Percentiles rank a stretch among this genome's conserved stretches.
These are phyloP conservation scores for Hemicordylus capensis DNA, from an alignment of 2,113 vertebrate species.

Conservation along the genomic window DNA sequence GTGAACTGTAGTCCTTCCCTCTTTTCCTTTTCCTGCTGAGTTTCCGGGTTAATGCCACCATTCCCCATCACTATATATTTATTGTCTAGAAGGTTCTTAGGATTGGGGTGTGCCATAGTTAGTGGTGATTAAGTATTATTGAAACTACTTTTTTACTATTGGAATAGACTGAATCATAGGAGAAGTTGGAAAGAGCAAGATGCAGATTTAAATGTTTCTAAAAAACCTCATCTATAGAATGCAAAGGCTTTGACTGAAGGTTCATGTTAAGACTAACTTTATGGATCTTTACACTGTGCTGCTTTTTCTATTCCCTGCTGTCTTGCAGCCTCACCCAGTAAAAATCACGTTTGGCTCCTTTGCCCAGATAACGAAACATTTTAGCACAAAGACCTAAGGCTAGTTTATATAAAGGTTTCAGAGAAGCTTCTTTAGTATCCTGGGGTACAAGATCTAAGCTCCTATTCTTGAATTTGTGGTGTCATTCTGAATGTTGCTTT, in stretches of 20 bases:
- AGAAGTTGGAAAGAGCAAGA: not conserved
- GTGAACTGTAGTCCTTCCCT: too few relatives aligned
- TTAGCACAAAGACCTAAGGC: not conserved
- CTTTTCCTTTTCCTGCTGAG: not conserved
- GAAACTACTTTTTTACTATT: not conserved
- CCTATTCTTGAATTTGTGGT: not conserved
- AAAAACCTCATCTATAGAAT: not conserved
- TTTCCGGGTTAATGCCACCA: not conserved
- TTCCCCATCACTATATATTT: not conserved
- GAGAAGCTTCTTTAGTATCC: constrained; percentile 31
- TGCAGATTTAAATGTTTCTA: not conserved
- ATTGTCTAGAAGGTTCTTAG: not conserved
- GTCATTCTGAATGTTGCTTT: constrained; percentile 9
- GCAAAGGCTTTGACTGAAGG: not conserved
- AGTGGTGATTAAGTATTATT: not conserved
- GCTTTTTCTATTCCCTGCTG: not conserved
- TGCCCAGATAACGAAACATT: not conserved
- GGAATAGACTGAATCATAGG: not conserved
- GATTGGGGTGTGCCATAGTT: not conserved
- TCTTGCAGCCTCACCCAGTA: not conserved
- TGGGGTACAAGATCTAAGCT: constrained; percentile 12
- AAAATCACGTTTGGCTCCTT: not conserved
- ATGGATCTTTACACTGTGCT: not conserved
- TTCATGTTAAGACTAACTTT: not conserved
- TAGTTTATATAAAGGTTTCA: constrained; percentile 12